Conservation (phyloP, 2,797 vertebrate genomes). For the Phalanger gymnotis region DNA sequence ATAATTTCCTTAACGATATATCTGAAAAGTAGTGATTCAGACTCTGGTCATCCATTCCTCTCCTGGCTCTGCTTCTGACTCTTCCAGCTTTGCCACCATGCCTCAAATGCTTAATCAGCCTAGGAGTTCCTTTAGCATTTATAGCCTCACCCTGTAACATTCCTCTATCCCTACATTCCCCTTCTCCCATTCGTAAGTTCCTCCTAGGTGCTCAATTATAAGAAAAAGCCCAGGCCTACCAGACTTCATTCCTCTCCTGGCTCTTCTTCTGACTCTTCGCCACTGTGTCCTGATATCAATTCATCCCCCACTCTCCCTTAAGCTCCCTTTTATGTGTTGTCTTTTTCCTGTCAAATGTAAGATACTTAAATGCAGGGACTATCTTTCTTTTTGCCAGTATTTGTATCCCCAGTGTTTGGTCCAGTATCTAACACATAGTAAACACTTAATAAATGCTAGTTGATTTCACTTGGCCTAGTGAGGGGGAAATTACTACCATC, state of each 20-base stretch:
- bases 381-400: not conserved
- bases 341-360: not conserved
- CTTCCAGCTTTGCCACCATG: not conserved
- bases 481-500: not conserved
- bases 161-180: not conserved
- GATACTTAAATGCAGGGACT: not conserved
- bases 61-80: not conserved
- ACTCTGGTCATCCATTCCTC: not conserved
- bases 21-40: not conserved
- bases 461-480: not conserved
- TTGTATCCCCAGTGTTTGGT: not conserved
- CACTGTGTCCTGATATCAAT: not conserved
- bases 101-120: not conserved
- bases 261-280: not conserved
- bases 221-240: not conserved
- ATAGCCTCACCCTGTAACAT: not conserved
- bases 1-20: not conserved
- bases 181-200: not conserved
- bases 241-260: not conserved
- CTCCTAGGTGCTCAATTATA: not conserved
- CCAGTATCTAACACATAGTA: not conserved
- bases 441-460: not conserved
- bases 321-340: not conserved
- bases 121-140: not conserved
- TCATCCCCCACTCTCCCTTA: not conserved